Evolutionary conservation across 2,797 vertebrate species (phyloP).

Genomic region (Bradypodion ventrale): DNA sequence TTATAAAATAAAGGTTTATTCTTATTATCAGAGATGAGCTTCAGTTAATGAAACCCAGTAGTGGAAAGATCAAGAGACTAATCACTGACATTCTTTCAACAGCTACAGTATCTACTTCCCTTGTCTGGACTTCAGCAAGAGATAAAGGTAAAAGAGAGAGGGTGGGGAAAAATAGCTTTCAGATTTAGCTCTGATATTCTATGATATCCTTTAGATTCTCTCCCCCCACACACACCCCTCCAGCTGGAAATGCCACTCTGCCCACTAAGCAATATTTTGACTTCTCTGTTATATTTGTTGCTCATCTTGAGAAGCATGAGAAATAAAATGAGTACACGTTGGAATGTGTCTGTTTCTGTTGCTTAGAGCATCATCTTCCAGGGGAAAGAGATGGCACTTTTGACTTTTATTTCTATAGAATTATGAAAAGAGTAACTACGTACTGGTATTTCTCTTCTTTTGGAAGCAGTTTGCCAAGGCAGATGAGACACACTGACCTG

Average conservation of each 20-base stretch:
- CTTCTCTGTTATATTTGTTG: not conserved
- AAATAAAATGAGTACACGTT: not conserved
- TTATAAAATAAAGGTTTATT: conserved; percentile 66
- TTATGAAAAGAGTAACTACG: not conserved
- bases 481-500: not conserved
- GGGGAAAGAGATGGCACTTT: not conserved
- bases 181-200: conserved; percentile 25
- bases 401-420: not conserved
- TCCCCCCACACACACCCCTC: not conserved
- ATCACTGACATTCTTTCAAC: conserved; percentile 61
- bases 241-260: not conserved
- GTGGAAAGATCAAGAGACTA: conserved; percentile 64
- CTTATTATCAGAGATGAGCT: conserved; percentile 51
- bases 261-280: conserved; percentile 3
- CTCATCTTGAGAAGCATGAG: not conserved
- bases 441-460: not conserved
- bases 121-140: conserved; percentile 42
- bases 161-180: conserved; percentile 11
- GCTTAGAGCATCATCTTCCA: no score
- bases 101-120: conserved; percentile 56
- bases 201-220: conserved; percentile 8
- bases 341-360: not conserved
- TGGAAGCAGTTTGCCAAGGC: not conserved
- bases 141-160: conserved; percentile 28
- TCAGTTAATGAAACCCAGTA: conserved; percentile 55